These are phyloP conservation scores for Delphinus delphis DNA, from an alignment of 2,113 vertebrate species.

Conservation along the genomic window DNA sequence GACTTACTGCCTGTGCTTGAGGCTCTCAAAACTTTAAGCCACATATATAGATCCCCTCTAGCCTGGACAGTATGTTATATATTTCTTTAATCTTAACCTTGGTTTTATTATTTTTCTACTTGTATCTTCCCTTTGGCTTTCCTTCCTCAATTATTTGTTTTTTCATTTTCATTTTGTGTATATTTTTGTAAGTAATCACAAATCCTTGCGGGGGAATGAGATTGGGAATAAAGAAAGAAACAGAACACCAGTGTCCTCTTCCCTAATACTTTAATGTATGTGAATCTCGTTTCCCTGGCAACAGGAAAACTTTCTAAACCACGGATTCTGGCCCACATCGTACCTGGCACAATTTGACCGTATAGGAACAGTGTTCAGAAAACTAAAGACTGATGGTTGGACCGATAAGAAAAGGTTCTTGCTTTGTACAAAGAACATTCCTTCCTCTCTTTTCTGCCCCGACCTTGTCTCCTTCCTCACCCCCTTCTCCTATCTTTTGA, in stretches of 20 bases:
- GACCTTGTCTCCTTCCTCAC: neutral
- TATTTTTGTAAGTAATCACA: constrained; percentile 31
- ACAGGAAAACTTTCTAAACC: neutral
- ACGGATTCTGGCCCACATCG: neutral
- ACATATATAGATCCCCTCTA: neutral
- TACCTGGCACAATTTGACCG: neutral
- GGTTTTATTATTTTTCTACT: constrained; percentile 33
- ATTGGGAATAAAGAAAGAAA: constrained; percentile 20
- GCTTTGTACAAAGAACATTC: neutral
- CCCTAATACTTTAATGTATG: neutral
- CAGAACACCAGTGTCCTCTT: neutral
- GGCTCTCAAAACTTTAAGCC: neutral
- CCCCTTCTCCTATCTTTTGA: neutral
- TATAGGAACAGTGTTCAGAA: neutral
- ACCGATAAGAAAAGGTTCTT: neutral
- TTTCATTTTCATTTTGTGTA: neutral
- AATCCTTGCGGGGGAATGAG: neutral
- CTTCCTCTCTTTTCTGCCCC: neutral
- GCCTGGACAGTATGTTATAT: neutral
- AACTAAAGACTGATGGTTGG: neutral
- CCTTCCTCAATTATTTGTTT: constrained; percentile 33
- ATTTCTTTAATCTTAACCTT: constrained; percentile 44
- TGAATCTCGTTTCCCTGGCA: neutral
- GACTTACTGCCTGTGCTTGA: neutral
- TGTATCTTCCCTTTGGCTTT: constrained; percentile 3